These are phyloP conservation scores for Pipa parva DNA, from an alignment of 2,113 vertebrate species.

Conservation along the genomic window DNA sequence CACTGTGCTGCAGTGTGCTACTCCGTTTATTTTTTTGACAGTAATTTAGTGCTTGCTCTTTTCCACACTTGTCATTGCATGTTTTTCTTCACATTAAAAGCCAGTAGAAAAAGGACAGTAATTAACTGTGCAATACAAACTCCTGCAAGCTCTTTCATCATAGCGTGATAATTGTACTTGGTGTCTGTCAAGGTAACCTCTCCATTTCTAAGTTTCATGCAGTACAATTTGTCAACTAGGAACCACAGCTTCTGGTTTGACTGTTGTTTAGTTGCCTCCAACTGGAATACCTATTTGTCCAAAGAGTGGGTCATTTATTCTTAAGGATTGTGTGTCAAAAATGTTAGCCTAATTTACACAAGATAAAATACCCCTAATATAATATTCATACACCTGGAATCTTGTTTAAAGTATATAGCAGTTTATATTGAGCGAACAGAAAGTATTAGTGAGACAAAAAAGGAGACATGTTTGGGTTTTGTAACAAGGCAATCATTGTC, in stretches of 20 bases:
- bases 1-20: conserved; percentile 76
- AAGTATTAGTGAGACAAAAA: background rate
- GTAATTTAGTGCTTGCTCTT: conserved; percentile 99
- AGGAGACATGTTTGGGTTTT: background rate
- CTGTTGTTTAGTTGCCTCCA: conserved; percentile 55
- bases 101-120: conserved; percentile 97
- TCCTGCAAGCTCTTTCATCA: conserved; percentile 95
- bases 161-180: conserved; percentile 98
- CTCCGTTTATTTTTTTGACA: conserved; percentile 99
- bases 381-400: conserved; percentile 57
- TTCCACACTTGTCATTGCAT: conserved; percentile 98
- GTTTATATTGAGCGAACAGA: conserved; percentile 23
- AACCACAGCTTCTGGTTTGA: conserved; percentile 52
- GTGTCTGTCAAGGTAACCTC: conserved; percentile 96
- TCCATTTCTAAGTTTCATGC: conserved; percentile 68
- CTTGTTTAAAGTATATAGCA: conserved; percentile 43
- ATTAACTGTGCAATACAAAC: conserved; percentile 89
- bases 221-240: conserved; percentile 86
- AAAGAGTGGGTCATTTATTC: conserved; percentile 77
- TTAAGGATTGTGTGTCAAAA: conserved; percentile 71
- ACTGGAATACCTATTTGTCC: conserved; percentile 72
- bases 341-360: conserved; percentile 69
- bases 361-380: conserved; percentile 62
- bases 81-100: conserved; percentile 99
- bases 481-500: background rate